Conservation (phyloP, 2,888 invertebrate species). For the Mythimna ferrago region DNA sequence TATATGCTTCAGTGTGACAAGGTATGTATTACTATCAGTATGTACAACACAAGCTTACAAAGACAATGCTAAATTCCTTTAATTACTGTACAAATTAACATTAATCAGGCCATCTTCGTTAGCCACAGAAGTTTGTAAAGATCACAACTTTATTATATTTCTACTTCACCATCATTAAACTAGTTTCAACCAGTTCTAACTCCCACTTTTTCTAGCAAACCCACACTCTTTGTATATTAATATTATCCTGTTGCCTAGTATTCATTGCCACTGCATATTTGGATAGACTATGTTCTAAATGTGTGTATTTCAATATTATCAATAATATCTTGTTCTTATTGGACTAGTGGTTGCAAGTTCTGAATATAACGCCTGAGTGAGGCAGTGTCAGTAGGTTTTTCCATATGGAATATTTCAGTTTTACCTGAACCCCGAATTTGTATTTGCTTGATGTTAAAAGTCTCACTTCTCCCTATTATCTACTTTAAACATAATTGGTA, state of each 20-base stretch:
- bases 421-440: not conserved
- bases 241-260: conserved; percentile 27
- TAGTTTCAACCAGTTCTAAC: conserved; percentile 27
- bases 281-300: not conserved
- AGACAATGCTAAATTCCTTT: conserved; percentile 27
- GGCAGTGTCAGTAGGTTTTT: too few relatives aligned
- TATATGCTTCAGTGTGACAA: conserved; percentile 99
- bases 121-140: conserved; percentile 9
- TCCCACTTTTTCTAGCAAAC: conserved; percentile 15
- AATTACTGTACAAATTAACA: conserved; percentile 34
- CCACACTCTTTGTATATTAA: conserved; percentile 14
- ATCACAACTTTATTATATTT: conserved; percentile 10
- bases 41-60: conserved; percentile 6
- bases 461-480: not conserved
- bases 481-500: too few relatives aligned
- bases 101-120: conserved; percentile 38
- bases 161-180: not conserved
- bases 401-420: not conserved
- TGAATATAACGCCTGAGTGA: too few relatives aligned
- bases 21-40: conserved; percentile 72
- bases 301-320: not conserved
- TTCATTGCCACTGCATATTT: not conserved
- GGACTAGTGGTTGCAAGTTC: too few relatives aligned
- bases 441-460: not conserved
- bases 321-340: too few relatives aligned